Base-by-base conservation (phyloP, 2,797 vertebrate species). In the Merluccius polli region DNA sequence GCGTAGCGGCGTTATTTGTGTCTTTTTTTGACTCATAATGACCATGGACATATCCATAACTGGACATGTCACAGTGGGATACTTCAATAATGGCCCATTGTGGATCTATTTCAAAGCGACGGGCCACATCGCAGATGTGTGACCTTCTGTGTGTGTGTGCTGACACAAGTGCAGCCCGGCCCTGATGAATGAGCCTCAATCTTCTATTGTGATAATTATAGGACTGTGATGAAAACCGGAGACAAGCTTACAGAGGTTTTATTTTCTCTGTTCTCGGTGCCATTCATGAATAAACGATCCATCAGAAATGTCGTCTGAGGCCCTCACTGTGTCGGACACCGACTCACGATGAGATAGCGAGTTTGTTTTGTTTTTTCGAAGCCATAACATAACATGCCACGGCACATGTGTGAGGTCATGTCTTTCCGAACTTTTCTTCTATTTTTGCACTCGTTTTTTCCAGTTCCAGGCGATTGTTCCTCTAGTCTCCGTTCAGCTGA, bases 401-500 rank as follows among this genome's bases (percentile, higher is more conserved):
- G 44, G 44, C 2, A 48, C 44, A 59, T 24, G 52, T n/a, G 8
- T 59, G 52, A 59, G 44, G 44, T 21, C 4, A 52, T 21, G 1
- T 52, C 44, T 52, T 52, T 52, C 44, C 18, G 15, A 7, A 18
- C 44, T 52, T 52, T 38, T 35, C 44, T 52, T 52, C 5, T 48
- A 18, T 7, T 4, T 3, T 21, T 5, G 21, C 38, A 41, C 38
- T 15, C 2, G 44, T 48, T 48, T 35, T 48, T 48, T 18, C 41
- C 41, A 48, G 41, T 18, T 48, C 41, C 35, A 33, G 27, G 32
- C 8, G 15, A 27, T 31, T 70, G 74, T 79, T 80, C 75, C 72
- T 77, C 73, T 75, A 77, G 78, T 84, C 79, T 86, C 75, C 36
- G 78, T 89, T 90, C 89, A 92, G 86, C 89, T 87, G 89, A 81